phyloP scores from a whole-genome alignment of 2,797 vertebrate species.

The Anguilla anguilla region DNA sequence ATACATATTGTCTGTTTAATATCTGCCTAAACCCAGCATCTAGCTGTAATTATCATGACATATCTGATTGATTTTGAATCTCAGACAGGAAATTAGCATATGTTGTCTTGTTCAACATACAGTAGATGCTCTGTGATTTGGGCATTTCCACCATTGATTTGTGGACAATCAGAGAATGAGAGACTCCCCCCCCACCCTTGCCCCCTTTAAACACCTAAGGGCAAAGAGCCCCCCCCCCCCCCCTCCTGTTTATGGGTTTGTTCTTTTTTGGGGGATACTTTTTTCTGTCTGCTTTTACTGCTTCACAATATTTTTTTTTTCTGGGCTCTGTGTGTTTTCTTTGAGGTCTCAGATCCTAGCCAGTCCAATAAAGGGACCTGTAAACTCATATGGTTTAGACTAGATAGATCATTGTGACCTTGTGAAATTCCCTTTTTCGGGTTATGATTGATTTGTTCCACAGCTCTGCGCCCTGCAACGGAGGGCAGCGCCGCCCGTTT shows the following conservation, averaged over 20 bases:
- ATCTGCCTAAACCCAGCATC: neutral
- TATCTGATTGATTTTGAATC: constrained; percentile 6
- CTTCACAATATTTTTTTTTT: too few species aligned
- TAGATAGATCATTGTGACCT: neutral
- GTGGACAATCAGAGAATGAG: too few species aligned
- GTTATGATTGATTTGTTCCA: neutral
- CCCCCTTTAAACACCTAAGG: too few species aligned
- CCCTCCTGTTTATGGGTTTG: too few species aligned
- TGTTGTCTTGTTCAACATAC: neutral
- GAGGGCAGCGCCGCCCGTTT: neutral
- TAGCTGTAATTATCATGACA: neutral
- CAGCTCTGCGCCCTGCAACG: neutral
- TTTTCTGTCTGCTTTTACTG: too few species aligned
- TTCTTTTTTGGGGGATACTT: too few species aligned
- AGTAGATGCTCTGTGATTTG: neutral
- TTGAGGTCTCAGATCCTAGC: too few species aligned
- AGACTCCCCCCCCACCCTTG: too few species aligned
- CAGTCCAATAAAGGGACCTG: too few species aligned
- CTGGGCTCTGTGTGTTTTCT: too few species aligned
- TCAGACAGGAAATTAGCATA: neutral
- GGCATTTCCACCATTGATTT: neutral
- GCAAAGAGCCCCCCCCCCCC: too few species aligned
- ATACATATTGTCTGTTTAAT: neutral
- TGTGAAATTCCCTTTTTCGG: neutral
- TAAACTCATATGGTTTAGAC: neutral